A percentile compares a stretch with the other conserved stretches of the same genome.
Evolutionary conservation across 2,888 invertebrate species (phyloP).

Genomic region (Cephus runcator): DNA sequence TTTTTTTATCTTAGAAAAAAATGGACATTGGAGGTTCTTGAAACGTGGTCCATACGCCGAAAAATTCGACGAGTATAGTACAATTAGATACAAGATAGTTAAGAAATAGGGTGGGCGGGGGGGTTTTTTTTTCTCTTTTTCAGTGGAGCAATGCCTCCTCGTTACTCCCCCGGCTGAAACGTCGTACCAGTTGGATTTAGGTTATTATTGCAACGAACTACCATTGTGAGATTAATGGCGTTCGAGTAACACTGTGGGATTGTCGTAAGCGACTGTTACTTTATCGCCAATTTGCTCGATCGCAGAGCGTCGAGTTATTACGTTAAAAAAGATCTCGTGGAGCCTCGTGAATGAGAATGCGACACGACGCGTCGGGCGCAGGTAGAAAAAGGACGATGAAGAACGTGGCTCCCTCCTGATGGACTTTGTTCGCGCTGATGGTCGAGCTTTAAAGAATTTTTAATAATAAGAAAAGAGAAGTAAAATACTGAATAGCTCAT

Average conservation of each 20-base stretch:
- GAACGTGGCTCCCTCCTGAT: background rate
- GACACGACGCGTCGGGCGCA: background rate
- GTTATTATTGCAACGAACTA: conserved; percentile 7
- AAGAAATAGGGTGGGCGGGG: background rate
- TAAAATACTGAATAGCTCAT: background rate
- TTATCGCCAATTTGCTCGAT: background rate
- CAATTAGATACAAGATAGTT: background rate
- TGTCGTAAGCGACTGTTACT: background rate
- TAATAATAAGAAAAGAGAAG: background rate
- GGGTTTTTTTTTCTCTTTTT: background rate
- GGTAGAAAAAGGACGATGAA: background rate
- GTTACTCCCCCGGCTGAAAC: conserved; percentile 13
- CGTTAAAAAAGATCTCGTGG: background rate
- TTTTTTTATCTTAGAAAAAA: conserved; percentile 5
- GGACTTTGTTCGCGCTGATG: background rate
- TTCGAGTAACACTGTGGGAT: background rate
- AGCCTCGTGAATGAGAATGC: background rate
- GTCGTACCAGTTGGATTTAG: conserved; percentile 10
- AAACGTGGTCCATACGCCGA: background rate
- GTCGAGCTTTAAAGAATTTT: background rate
- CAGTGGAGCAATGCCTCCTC: conserved; percentile 25
- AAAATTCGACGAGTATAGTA: background rate
- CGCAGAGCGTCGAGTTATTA: background rate
- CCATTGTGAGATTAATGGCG: background rate
- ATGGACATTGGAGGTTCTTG: background rate